Evolutionary conservation across 2,113 vertebrate species (phyloP).

Genomic region (Ciconia boyciana): DNA sequence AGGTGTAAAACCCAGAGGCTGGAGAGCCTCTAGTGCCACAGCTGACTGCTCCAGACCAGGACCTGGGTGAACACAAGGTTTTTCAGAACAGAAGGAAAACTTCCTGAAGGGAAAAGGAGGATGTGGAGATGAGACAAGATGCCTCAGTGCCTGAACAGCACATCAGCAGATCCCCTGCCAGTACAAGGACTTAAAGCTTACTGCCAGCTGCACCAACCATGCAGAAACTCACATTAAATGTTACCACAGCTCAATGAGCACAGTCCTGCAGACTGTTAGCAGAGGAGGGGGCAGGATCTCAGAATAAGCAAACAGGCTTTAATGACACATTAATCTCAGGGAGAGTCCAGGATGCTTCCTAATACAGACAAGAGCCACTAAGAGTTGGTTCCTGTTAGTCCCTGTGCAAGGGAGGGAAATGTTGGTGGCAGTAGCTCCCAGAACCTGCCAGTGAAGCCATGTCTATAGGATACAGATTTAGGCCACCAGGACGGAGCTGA

Average conservation of each 20-base stretch:
- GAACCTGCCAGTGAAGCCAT: not conserved
- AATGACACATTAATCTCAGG: not conserved
- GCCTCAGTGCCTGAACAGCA: not conserved
- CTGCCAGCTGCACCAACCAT: slow-evolving; percentile 23
- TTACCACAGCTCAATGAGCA: not conserved
- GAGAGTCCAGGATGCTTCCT: not conserved
- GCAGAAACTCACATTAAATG: slow-evolving; percentile 58
- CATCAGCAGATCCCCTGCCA: not conserved
- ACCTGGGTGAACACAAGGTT: not conserved
- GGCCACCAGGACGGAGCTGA: not conserved
- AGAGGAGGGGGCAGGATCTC: not conserved
- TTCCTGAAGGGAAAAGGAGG: not conserved
- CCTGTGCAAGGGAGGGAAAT: not conserved
- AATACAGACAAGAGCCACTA: not conserved
- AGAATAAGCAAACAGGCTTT: not conserved
- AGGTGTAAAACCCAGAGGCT: not conserved
- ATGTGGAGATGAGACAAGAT: not conserved
- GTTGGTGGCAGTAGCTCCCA: not conserved
- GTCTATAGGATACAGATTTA: not conserved
- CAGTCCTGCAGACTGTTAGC: not conserved
- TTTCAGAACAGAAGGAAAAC: not conserved
- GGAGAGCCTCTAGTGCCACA: not conserved
- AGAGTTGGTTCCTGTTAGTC: not conserved
- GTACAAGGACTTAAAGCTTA: not conserved
- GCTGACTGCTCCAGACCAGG: not conserved